Evolutionary conservation across 2,113 vertebrate genomes (phyloP), one percentile per base, ranked within the genome.

Genomic region (Pseudorhombus dupliciocellatus): DNA sequence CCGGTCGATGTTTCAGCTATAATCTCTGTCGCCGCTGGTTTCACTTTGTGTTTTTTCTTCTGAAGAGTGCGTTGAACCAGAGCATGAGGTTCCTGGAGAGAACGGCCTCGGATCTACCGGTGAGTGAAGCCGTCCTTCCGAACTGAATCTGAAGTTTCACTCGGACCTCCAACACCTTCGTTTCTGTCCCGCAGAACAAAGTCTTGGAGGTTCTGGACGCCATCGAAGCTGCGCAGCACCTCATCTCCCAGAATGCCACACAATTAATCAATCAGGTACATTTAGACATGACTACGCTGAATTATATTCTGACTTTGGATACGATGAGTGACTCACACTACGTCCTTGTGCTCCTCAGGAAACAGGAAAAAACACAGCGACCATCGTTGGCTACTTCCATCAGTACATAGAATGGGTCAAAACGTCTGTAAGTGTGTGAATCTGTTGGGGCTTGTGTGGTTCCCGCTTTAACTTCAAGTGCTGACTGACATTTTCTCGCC

Each of bases 401-500:
- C 94, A 93, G 2, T 99, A 99, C 53, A 57, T 95, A 20, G 88
- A 94, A 5, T 99, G 97, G 98, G 92, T 96, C 73, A 94, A 93
- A 79, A 90, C 92, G 16, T 93, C 96, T 14, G 98, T 99, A 91
- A 97, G 96, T 94, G 51, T 85, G 26, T 26, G 70, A 0, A 74
- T 72, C 30, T 40, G 21, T 62, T 75, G 18, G 44, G 14, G 18
- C 54, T 50, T 1, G 10, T 44, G 52, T 18, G 24, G 5, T 52
- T 51, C 26, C 28, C 26, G 26, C 37, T 72, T 44, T 31, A n/a
- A 4, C 25, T 46, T 6, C 16, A n/a, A n/a, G 21, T 6, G 46
- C n/a, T 48, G 46, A 48, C 46, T 48, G 20, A 12, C 4, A 4
- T 25, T 6, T 48, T 75, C 16, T 31, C 20, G 40, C 26, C 21